Base-by-base conservation (phyloP, 2,113 vertebrate genomes). In the Poeciliopsis occidentalis region DNA sequence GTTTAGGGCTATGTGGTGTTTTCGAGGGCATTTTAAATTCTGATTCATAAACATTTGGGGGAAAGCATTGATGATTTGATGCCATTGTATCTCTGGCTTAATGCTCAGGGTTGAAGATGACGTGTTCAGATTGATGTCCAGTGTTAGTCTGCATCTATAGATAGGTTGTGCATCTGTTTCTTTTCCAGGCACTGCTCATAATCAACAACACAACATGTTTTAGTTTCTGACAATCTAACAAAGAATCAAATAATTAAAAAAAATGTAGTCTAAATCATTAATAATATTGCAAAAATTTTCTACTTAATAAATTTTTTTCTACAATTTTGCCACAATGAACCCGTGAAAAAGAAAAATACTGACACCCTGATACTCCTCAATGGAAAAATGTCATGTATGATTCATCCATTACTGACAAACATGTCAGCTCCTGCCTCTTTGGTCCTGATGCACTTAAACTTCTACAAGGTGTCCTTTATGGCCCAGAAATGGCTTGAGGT, bases 401-500 rank as follows among this genome's bases (percentile, higher is more conserved):
- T 81, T 88, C 39, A 85, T 78, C 76, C 65, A 57, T 61, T 61
- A 32, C 17, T 34, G 15, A 63, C 82, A 63, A 30, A 72, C 2
- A 30, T 67, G 85, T 76, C 39, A 72, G 79, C 85, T 78, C 75
- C 75, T 69, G 80, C 73, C 67, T 85, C 68, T 76, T 66, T 60
- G 80, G 32, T 73, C 86, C 86, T 78, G 74, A 82, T 84, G 73
- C 69, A 79, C 83, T 89, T 67, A 87, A 89, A 85, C 85, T 80
- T 75, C 78, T 75, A 63, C 76, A 78, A 62, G 73, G 71, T 79
- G 81, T 89, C 77, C 69, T 92, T 91, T 86, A 93, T 73, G 31
- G 87, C 84, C 89, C 78, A 64, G 89, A 88, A 94, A 94, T 89
- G 79, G 76, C 85, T 88, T 64, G 34, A 92, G 88, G 90, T 92